Base-by-base conservation (phyloP, 2,797 vertebrate species). In the Paratrypauchen microcephalus region DNA sequence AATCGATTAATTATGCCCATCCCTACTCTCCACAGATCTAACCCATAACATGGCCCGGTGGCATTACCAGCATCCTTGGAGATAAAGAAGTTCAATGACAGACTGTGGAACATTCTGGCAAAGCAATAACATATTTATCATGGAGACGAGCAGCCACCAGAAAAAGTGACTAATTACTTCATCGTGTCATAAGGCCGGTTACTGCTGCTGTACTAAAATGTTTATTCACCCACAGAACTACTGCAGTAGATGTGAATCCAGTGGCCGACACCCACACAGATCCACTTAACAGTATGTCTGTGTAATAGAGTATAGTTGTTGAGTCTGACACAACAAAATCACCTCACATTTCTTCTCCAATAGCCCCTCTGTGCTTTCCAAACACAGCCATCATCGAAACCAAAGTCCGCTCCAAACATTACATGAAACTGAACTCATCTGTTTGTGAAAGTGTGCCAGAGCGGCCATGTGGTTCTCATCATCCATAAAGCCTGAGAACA, bases 381-480 rank as follows among this genome's bases (percentile, higher is more conserved):
- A 73, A 71, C 56, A 57, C n/a, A 16, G 26, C 69, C 72, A 60
- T 58, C 61, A 68, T 76, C 59, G 19, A 74, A 70, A 71, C 57
- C 70, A 60, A 74, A 72, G 32, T 12, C 15, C 16, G 75, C 48
- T 76, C 78, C 73, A 77, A 76, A 73, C 60, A 59, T 66, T 70
- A 12, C 64, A 59, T 50, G n/a, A 50, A 62, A 50, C 39, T 64
- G 23, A 50, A 54, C n/a, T 69, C 64, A 15, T 71, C 6, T 70
- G 8, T 57, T 12, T 26, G 26, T 74, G 55, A 65, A 69, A 48
- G 55, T 60, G 60, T 68, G 30, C 57, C 63, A 72, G 50, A 60
- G 71, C 13, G 63, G 60, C 55, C 67, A 76, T 74, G 39, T 80
- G 77, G 65, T 83, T 68, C 65, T 79, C 75, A 69, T 82, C 67